Base-by-base conservation (phyloP, 2,888 invertebrate genomes). In the Drosophila kuntzei region DNA sequence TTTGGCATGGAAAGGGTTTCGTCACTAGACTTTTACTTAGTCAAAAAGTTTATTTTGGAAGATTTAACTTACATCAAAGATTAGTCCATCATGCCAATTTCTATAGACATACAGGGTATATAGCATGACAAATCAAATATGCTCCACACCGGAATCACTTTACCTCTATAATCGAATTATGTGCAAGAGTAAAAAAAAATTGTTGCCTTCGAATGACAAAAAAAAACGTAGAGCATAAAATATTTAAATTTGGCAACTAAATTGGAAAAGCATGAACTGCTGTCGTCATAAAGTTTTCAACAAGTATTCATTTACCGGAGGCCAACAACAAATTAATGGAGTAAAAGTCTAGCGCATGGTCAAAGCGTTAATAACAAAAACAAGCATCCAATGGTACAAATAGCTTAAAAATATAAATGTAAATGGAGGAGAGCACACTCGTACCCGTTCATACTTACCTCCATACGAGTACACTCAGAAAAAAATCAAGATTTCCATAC, bases 321-420 rank as follows among this genome's bases (percentile, higher is more conserved):
- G 37, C 20, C 60, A 20, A 49, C 75, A 68, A 72, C 62, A 25
- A 37, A 39, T 54, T 27, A 27, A 20, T 37, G 18, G 22, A 49
- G 47, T 29, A 39, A 47, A 37, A 39, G 47, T 18, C 39, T 47
- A 47, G 41, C 27, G 16, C 9, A 44, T 14, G 34, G 50, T 32
- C 22, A 20, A 16, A 11, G 57, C 62, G 79, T 50, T 66, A 76
- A 76, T 73, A 44, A 27, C 36, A 53, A 58, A 36, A 3, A 36
- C 51, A 78, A 68, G 78, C 27, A 55, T 36, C 25, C 29, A 41
- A 22, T 41, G 49, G 25, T 29, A 41, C 46, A 18, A 46, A 27
- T 25, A 22, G 16, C 20, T 32, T 41, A 8, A 22, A 53, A 49
- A 27, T 37, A 43, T 36, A 3, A 46, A 22, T 51, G 27, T 60